phyloP scores from a whole-genome alignment of 2,113 vertebrate species.

The Gymnorhina tibicen region DNA sequence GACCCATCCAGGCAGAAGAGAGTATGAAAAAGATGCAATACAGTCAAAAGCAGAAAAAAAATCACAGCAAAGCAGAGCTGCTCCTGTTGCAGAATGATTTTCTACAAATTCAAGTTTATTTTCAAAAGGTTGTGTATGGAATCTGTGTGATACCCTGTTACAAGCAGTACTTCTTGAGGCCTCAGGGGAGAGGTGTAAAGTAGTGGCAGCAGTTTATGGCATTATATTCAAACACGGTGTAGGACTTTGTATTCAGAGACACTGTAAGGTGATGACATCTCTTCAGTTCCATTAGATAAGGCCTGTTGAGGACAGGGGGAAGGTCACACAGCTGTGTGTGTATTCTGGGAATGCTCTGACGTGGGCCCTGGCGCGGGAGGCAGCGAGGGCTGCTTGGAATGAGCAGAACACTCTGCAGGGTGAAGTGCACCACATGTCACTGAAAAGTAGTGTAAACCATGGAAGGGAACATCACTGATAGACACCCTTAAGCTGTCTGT shows the following conservation, averaged over 20 bases:
- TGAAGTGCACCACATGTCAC: neutral
- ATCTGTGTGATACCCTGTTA: neutral
- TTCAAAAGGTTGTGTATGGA: neutral
- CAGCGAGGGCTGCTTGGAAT: neutral
- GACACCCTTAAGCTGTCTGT: neutral
- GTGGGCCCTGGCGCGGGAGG: neutral
- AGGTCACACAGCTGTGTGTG: neutral
- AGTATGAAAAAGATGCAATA: neutral
- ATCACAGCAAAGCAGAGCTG: neutral
- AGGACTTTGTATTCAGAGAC: neutral
- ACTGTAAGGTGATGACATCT: slow-evolving; percentile 7
- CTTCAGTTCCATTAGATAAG: slow-evolving; percentile 6
- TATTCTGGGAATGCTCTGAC: slow-evolving; percentile 25
- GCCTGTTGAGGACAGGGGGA: neutral
- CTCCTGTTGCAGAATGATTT: neutral
- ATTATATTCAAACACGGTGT: neutral
- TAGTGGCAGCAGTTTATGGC: neutral
- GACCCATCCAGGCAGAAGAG: neutral
- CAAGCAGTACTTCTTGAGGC: neutral
- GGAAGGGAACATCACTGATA: neutral
- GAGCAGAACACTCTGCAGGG: neutral
- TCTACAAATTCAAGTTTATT: neutral
- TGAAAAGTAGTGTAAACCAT: neutral
- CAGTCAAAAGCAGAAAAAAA: neutral
- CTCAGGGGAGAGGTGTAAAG: neutral